Base-by-base conservation (phyloP, 30 jellyfish, hydroid and myxozoan genomes). In the Aurelia coerulea region DNA sequence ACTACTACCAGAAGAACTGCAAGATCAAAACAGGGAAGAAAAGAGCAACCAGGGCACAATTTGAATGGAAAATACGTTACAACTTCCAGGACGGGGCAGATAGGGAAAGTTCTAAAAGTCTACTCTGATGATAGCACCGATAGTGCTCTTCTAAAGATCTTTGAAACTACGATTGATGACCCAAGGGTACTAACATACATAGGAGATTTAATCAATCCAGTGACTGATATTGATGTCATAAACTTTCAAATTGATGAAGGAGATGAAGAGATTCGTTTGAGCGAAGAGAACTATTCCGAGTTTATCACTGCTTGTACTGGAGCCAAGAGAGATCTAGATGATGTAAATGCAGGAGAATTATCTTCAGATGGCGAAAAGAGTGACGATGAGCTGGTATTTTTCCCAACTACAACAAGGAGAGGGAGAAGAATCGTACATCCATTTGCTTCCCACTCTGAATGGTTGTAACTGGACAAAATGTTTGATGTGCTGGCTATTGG, bases 391-490 rank as follows among this genome's bases (percentile, higher is more conserved):
- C 1, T 6, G 53, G 53, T 42, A 7, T 42, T 42, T 5, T 42
- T 42, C 53, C 53, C 53, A 23, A 67, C 50, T 23, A 67, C 78
- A 23, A 67, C 78, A 10, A 67, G 78, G 78, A n/a, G 78, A 17
- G 56, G 78, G 11, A 67, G 78, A 67, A 67, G 78, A 67, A 18
- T 67, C 78, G 56, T 10, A 67, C 78, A 67, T 67, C 78, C 78
- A 23, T 67, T 67, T 11, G 78, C 78, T 67, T 67, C 78, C 78
- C 78, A 67, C 17, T 67, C 78, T 23, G 78, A 33, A 67, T 67
- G 78, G 78, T 67, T 67, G 78, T 67, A 67, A 23, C 78, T 67
- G 78, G 78, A n/a, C 78, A 67, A 67, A 67, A 67, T 49, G 50
- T 1, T 23, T 67, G 78, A 18, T 67, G 78, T 67, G 78, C 18